These are phyloP conservation scores for Drosophila melanocephala DNA, from an alignment of 2,888 invertebrate genomes.

Conservation along the genomic window DNA sequence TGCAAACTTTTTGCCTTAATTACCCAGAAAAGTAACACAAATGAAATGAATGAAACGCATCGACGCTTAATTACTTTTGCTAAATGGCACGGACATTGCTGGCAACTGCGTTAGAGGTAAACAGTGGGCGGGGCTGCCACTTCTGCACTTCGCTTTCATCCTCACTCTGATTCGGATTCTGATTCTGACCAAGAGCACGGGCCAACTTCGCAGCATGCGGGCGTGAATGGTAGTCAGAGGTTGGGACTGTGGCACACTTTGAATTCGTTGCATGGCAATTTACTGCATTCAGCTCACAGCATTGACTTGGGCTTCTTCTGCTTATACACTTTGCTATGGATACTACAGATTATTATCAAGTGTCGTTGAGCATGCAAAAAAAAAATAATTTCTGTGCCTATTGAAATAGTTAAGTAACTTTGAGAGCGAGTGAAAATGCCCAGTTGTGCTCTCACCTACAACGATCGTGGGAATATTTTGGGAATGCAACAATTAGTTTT, in stretches of 20 bases:
- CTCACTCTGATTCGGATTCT: slow-evolving; percentile 1
- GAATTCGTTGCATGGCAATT: slow-evolving; percentile 58
- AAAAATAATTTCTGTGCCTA: neutral
- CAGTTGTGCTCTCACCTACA: neutral
- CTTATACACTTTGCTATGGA: slow-evolving; percentile 14
- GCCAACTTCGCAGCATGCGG: slow-evolving; percentile 54
- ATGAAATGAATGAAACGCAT: slow-evolving; percentile 82
- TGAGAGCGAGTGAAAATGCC: neutral
- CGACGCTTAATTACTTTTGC: slow-evolving; percentile 80
- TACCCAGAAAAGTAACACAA: slow-evolving; percentile 81
- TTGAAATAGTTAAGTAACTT: neutral
- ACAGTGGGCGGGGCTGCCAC: slow-evolving; percentile 25
- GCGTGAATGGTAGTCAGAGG: slow-evolving; percentile 33
- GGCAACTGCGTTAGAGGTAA: slow-evolving; percentile 57
- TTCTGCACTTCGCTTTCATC: slow-evolving; percentile 1
- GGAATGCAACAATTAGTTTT: neutral
- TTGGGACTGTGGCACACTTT: slow-evolving; percentile 47
- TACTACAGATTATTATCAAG: neutral
- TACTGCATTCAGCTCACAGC: slow-evolving; percentile 48
- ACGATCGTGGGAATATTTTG: neutral
- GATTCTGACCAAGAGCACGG: slow-evolving; percentile 32
- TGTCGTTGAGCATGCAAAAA: neutral
- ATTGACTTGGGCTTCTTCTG: slow-evolving; percentile 32
- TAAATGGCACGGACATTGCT: slow-evolving; percentile 67
- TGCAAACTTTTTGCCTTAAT: slow-evolving; percentile 74